Base-by-base conservation (phyloP, 2,888 invertebrate genomes). In the Chrysomela aeneicollis region DNA sequence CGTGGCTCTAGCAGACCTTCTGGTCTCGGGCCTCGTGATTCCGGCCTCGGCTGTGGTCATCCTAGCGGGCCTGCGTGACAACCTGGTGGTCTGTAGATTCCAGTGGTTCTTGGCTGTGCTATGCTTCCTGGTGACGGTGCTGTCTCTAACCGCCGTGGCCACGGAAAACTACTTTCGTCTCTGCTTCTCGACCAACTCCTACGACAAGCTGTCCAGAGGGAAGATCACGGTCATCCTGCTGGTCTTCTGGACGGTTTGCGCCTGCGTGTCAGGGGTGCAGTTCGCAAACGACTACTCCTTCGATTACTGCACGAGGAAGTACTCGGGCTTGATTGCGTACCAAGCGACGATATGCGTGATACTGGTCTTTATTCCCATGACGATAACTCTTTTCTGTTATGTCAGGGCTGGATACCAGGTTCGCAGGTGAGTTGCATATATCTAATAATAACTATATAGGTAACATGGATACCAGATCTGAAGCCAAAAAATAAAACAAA, bases 31-130 rank as follows among this genome's bases (percentile, higher is more conserved):
- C 0, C 77, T 88, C 10, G 89, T 92, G 42, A 87, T 92, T 73
- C 91, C 92, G 0, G 86, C 88, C 0, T 88, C 90, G 0, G 88
- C 89, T 0, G 88, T 91, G 4, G 88, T 90, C 0, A 86, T 92
- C 37, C 82, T 92, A 15, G 90, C 92, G 0, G 90, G 89, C 0
- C 78, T 86, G 10, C 84, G 85, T 63, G 87, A 88, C 66, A 59
- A 66, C 32, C 74, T 85, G 0, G 81, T 84, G 1, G 87, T 90
- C 0, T 92, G 92, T 82, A 83, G 85, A 62, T 84, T 86, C 61
- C 89, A 89, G 77, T 91, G 91, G 85, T 87, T 88, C 74, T 79
- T 91, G 12, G 87, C 89, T 4, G 86, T 88, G 17, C 82, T 89
- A 1, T 88, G 91, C 62, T 89, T 90, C 69, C 86, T 89, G 72